Evolutionary conservation across 1,140 invertebrate genomes (phyloP), one percentile per base, ranked within the genome.

Genomic region (Calycopis cecrops): DNA sequence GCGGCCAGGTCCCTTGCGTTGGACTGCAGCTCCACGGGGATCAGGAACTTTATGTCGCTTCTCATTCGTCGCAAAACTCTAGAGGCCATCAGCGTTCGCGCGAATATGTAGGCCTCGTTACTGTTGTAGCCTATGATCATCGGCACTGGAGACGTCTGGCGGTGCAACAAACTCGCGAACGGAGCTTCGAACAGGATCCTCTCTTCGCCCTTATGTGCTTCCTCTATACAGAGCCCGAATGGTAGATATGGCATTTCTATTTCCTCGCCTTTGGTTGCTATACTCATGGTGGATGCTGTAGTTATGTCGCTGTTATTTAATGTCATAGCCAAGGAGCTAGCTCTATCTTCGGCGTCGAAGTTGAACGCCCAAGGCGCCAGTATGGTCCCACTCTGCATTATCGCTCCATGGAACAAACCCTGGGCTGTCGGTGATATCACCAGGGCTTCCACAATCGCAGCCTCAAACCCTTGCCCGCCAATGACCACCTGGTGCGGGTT

Each of bases 401-500:
- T 84, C 0, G 60, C 80, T 2, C 79, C 77, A 28, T 87, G 79
- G 14, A 75, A 79, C 8, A 87, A 58, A 9, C 70, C 78, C 35
- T 57, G 18, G 6, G 71, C 60, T 58, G 74, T 68, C 1, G 71
- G 57, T 4, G 74, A 70, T 0, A 87, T 42, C n/a, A 63, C 61
- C 11, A 87, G 38, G 0, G 76, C 65, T 52, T 88, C 79, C 0
- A 83, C 85, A 49, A 88, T 79, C 0, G 87, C 89, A 0, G 87
- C 89, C 4, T 88, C 90, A 35, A 89, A 87, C 44, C 87, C 69
- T 56, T 90, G 89, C 16, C 90, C 90, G 1, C 75, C 86, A 8
- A 91, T 60, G 1, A 89, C 85, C 0, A 94, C 90, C 34, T 88
- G 89, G 35, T 88, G 62, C 0, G 91, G 77, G 73, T 93, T 91